A percentile compares a stretch with the other conserved stretches of the same genome.
Evolutionary conservation across 2,113 vertebrate species (phyloP).

Genomic region (Myiopsitta monachus): DNA sequence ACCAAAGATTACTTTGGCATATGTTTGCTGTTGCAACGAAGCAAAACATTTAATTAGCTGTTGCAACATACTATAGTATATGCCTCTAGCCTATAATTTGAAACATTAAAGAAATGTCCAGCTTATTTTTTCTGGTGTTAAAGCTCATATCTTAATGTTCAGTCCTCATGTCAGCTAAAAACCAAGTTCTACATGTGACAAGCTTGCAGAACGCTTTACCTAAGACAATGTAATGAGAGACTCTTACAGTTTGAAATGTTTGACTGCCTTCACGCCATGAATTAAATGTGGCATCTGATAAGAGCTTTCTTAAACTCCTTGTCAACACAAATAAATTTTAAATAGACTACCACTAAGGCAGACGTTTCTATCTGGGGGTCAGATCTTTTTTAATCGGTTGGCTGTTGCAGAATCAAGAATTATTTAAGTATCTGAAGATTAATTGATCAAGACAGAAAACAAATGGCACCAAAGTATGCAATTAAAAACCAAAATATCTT

Average conservation of each 20-base stretch:
- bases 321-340: slow-evolving; percentile 52
- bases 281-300: slow-evolving; percentile 51
- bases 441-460: slow-evolving; percentile 31
- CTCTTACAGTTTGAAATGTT: background rate
- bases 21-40: background rate
- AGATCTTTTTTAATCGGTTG: slow-evolving; percentile 14
- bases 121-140: background rate
- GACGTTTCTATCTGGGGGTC: background rate
- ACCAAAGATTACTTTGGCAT: background rate
- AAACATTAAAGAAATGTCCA: slow-evolving; percentile 1
- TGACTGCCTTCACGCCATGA: background rate
- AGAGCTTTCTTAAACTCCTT: slow-evolving; percentile 43
- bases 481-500: background rate
- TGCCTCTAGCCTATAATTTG: background rate
- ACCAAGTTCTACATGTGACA: background rate
- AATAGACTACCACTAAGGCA: background rate
- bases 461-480: background rate
- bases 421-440: slow-evolving; percentile 20
- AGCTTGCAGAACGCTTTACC: background rate
- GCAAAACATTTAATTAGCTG: slow-evolving; percentile 14
- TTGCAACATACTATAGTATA: background rate
- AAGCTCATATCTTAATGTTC: background rate
- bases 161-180: slow-evolving; percentile 4
- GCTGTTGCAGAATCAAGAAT: slow-evolving; percentile 4
- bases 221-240: slow-evolving; percentile 2